phyloP scores from a whole-genome alignment of 35 echinoderm and acorn worm species.

The Strongylocentrotus purpuratus region DNA sequence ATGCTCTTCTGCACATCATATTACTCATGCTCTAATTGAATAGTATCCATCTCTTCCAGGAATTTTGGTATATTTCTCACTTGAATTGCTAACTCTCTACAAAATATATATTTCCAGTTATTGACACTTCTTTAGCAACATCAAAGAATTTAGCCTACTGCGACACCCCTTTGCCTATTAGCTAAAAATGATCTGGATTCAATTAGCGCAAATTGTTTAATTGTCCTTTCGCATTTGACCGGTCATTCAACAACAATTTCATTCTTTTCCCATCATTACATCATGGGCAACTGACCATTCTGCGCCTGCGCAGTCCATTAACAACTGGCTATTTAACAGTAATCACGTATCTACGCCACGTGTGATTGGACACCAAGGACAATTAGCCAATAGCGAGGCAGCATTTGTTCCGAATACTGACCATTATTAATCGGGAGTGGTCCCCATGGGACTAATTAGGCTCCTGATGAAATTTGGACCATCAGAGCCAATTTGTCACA shows the following conservation, averaged over 20 bases:
- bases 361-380: neutral
- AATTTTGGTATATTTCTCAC: neutral
- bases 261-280: neutral
- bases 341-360: neutral
- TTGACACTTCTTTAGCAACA: neutral
- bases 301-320: neutral
- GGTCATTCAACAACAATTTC: neutral
- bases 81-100: neutral
- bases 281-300: neutral
- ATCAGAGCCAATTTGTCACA: neutral
- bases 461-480: neutral
- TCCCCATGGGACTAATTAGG: neutral
- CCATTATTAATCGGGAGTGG: neutral
- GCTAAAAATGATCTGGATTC: neutral
- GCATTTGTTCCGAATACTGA: neutral
- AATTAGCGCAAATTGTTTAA: neutral
- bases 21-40: neutral
- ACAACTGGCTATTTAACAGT: neutral
- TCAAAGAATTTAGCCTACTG: neutral
- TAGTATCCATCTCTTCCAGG: neutral
- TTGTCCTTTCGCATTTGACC: neutral
- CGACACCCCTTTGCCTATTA: neutral
- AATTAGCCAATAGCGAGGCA: neutral
- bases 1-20: too few species aligned
- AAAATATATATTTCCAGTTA: neutral